These are phyloP conservation scores for Mirounga angustirostris DNA, from an alignment of 2,113 vertebrate species.

Conservation along the genomic window DNA sequence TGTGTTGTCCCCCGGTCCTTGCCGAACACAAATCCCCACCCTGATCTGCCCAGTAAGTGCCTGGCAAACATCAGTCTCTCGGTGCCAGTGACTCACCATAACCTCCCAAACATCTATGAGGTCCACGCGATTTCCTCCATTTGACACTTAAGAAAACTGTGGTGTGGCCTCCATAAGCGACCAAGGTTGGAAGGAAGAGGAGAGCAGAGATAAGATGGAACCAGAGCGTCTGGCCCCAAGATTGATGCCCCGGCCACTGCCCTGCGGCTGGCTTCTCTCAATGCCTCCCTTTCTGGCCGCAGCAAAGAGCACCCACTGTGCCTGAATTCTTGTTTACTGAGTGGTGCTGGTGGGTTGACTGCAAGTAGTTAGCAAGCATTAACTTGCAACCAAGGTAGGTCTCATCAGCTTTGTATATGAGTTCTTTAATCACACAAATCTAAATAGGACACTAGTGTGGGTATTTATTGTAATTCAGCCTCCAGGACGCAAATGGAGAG, in stretches of 20 bases:
- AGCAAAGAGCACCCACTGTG: background rate
- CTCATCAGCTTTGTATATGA: constrained; percentile 42
- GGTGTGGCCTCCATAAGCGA: background rate
- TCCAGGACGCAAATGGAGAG: constrained; percentile 46
- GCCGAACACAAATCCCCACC: background rate
- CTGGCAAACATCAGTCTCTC: background rate
- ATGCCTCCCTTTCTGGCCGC: background rate
- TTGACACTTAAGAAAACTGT: background rate
- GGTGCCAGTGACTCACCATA: background rate
- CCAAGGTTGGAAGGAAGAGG: background rate
- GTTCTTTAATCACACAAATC: constrained; percentile 42
- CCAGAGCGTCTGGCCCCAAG: background rate
- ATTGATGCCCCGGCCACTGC: background rate
- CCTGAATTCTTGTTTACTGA: background rate
- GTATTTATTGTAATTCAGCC: constrained; percentile 58
- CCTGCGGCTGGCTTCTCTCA: background rate
- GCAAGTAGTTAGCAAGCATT: constrained; percentile 5
- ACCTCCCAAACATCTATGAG: background rate
- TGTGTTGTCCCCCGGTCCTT: background rate
- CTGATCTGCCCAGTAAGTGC: background rate
- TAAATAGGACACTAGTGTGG: constrained; percentile 63
- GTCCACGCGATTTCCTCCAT: background rate
- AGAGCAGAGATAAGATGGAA: background rate
- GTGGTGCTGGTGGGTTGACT: background rate
- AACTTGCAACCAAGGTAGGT: constrained; percentile 21